Conservation (phyloP, 2,888 invertebrate genomes). For the Xylota sylvarum region DNA sequence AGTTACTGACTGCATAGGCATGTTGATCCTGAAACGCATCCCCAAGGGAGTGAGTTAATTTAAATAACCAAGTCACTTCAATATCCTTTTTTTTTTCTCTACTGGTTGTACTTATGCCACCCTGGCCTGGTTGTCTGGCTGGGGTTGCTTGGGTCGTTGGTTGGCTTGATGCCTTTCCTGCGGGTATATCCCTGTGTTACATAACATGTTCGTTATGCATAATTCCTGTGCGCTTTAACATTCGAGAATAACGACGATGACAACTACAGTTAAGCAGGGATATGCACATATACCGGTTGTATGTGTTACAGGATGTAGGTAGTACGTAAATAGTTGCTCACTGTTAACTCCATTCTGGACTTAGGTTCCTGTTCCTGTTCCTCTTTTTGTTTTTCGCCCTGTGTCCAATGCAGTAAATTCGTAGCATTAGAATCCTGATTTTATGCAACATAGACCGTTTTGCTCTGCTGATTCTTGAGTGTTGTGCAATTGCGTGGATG, state of each 20-base stretch:
- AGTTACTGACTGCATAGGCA: slow-evolving; percentile 18
- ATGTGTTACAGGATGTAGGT: slow-evolving; percentile 39
- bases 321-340: slow-evolving; percentile 67
- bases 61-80: slow-evolving; percentile 69
- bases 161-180: slow-evolving; percentile 61
- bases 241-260: slow-evolving; percentile 63
- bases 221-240: slow-evolving; percentile 53
- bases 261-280: slow-evolving; percentile 55
- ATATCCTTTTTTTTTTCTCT: slow-evolving; percentile 37
- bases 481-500: slow-evolving; percentile 57
- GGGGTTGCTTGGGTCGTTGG: slow-evolving; percentile 39
- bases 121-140: slow-evolving; percentile 34
- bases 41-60: slow-evolving; percentile 67
- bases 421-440: slow-evolving; percentile 55
- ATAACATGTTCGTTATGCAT: slow-evolving; percentile 61
- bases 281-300: slow-evolving; percentile 21
- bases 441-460: slow-evolving; percentile 52
- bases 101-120: slow-evolving; percentile 26
- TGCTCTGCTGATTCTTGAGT: slow-evolving; percentile 56
- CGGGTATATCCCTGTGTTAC: slow-evolving; percentile 48
- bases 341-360: slow-evolving; percentile 55
- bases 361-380: slow-evolving; percentile 60
- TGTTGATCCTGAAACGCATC: slow-evolving; percentile 53
- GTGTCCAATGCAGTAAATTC: slow-evolving; percentile 56
- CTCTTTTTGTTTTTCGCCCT: slow-evolving; percentile 20